Evolutionary conservation across 2,888 invertebrate genomes (phyloP), one percentile per base, ranked within the genome.

Genomic region (Erannis defoliaria): DNA sequence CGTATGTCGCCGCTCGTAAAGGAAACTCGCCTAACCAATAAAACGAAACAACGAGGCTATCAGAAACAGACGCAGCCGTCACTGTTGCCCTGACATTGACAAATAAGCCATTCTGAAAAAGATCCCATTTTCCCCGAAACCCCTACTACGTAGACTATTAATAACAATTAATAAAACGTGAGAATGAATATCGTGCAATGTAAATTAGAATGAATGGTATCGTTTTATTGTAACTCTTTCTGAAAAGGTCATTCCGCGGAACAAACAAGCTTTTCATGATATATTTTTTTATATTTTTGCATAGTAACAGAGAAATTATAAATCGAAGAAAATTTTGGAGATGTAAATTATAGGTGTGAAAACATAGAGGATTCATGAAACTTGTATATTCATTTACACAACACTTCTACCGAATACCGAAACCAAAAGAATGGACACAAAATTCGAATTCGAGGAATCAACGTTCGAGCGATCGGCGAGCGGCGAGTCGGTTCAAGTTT

Each of bases 61-160:
- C 88, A 88, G 81, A 80, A 85, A 78, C 89, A 89, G 86, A 85
- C 84, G 85, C 80, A 81, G 71, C 80, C 84, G 81, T 86, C 86
- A 85, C 83, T 81, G 82, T 78, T 74, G 76, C 68, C 68, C 78
- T 85, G 88, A 88, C 88, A 84, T 87, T 89, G 88, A 89, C 88
- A 88, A 87, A 88, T 88, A 88, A 86, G 85, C 83, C 82, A 82
- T 85, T 84, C 82, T 80, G 87, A 84, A 86, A 88, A 86, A 88
- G 85, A 86, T 82, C 82, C 82, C 84, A 81, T 82, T 85, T 83
- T 76, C 78, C 76, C 76, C 71, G 70, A 76, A 76, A 76, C 85
- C 86, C 83, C 83, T 86, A 85, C 85, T 74, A 86, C 70, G 80
- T 72, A 72, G 70, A 67, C 73, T 74, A 77, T 77, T 78, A 73